Evolutionary conservation across 2,113 vertebrate genomes (phyloP).

Genomic region (Bujurquina vittata): DNA sequence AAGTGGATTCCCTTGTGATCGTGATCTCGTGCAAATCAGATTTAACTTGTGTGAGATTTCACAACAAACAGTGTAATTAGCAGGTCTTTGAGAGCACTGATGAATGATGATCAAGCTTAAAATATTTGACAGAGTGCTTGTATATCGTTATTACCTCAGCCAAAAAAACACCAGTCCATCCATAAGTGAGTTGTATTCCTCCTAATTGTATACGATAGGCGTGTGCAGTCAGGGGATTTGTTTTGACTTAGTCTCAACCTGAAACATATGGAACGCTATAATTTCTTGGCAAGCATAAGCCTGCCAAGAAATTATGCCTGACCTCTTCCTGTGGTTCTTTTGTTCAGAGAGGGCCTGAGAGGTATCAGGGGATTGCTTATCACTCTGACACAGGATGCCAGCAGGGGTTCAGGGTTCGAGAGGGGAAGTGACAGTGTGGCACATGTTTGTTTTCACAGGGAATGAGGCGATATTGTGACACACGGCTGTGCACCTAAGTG

Average conservation of each 20-base stretch:
- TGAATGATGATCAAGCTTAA: conserved; percentile 53
- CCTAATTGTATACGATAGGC: conserved; percentile 54
- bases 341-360: conserved; percentile 62
- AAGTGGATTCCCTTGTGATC: not conserved
- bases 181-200: conserved; percentile 53
- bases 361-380: conserved; percentile 77
- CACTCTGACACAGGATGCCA: conserved; percentile 76
- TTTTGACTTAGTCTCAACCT: conserved; percentile 71
- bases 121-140: conserved; percentile 65
- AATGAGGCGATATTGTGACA: conserved; percentile 71
- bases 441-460: conserved; percentile 71
- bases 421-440: conserved; percentile 76
- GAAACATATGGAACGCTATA: conserved; percentile 67
- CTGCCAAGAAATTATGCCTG: conserved; percentile 50
- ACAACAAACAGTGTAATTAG: conserved; percentile 62
- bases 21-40: not conserved
- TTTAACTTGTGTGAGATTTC: conserved; percentile 32
- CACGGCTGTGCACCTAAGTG: conserved; percentile 44
- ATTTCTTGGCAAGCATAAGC: conserved; percentile 66
- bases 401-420: conserved; percentile 67
- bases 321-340: conserved; percentile 74
- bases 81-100: conserved; percentile 24
- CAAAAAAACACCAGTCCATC: conserved; percentile 36
- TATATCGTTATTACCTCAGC: conserved; percentile 59
- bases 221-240: conserved; percentile 55